A percentile compares a stretch with the other conserved stretches of the same genome.
Conservation (phyloP, 2,113 vertebrate species). For the Herpetotheres cachinnans region DNA sequence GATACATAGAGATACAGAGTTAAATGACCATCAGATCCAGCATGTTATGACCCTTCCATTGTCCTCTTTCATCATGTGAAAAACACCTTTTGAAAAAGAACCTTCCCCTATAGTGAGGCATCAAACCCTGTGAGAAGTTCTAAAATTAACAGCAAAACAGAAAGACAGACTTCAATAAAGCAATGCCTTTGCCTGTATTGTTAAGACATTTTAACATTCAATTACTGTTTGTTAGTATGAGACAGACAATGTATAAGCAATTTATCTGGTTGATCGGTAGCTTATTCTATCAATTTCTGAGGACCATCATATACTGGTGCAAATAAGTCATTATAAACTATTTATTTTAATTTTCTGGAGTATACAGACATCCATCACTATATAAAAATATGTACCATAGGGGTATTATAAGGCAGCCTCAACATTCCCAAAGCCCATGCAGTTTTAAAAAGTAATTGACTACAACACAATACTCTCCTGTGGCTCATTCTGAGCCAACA, state of each 20-base stretch:
- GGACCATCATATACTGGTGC: not conserved
- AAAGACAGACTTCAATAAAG: not conserved
- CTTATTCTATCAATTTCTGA: not conserved
- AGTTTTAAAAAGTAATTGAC: not conserved
- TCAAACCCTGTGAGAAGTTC: not conserved
- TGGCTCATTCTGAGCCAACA: not conserved
- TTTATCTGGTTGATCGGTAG: not conserved
- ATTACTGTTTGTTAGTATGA: not conserved
- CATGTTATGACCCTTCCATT: not conserved
- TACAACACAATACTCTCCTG: not conserved
- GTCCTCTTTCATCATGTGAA: not conserved
- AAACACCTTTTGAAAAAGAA: not conserved
- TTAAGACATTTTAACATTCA: not conserved
- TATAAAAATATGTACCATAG: not conserved
- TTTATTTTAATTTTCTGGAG: not conserved
- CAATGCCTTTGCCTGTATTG: not conserved
- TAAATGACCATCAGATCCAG: not conserved
- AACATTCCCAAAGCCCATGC: fast-evolving
- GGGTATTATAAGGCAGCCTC: not conserved
- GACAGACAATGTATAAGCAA: not conserved
- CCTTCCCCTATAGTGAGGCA: not conserved
- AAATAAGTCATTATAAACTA: not conserved
- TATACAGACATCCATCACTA: not conserved
- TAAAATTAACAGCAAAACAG: not conserved
- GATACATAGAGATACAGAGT: not conserved